These are phyloP conservation scores for Lasioglossum zephyrum DNA, from an alignment of 2,888 invertebrate genomes.

Conservation along the genomic window DNA sequence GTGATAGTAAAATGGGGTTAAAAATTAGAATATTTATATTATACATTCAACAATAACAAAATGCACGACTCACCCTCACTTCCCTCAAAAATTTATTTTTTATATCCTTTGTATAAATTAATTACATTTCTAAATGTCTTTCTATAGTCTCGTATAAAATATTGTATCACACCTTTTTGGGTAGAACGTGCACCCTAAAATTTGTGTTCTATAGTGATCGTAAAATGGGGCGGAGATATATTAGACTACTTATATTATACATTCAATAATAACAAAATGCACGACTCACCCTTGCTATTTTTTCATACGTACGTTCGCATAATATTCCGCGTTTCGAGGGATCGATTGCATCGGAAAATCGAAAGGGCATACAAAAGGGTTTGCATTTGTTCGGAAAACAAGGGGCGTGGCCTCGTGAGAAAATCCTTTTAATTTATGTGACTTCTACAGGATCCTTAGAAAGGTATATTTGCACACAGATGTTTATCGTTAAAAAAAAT, in stretches of 20 bases:
- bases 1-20: no score
- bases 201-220: neutral
- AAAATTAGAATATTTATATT: no score
- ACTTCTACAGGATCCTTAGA: neutral
- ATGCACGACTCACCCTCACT: no score
- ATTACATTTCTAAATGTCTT: neutral
- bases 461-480: neutral
- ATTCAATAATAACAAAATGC: slow-evolving; percentile 12
- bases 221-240: neutral
- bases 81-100: no score
- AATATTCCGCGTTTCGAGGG: slow-evolving; percentile 24
- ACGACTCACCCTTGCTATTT: neutral
- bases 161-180: neutral
- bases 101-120: neutral
- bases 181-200: neutral
- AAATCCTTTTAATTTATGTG: slow-evolving; percentile 35
- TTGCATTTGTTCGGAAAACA: slow-evolving; percentile 33
- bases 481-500: no score
- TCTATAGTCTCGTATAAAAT: neutral
- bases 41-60: no score
- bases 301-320: neutral
- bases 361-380: slow-evolving; percentile 33
- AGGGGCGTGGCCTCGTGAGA: slow-evolving; percentile 45
- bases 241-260: neutral
- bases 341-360: slow-evolving; percentile 4